Conservation (phyloP, 64 coral and sea anemone species). For the Porites lutea region DNA sequence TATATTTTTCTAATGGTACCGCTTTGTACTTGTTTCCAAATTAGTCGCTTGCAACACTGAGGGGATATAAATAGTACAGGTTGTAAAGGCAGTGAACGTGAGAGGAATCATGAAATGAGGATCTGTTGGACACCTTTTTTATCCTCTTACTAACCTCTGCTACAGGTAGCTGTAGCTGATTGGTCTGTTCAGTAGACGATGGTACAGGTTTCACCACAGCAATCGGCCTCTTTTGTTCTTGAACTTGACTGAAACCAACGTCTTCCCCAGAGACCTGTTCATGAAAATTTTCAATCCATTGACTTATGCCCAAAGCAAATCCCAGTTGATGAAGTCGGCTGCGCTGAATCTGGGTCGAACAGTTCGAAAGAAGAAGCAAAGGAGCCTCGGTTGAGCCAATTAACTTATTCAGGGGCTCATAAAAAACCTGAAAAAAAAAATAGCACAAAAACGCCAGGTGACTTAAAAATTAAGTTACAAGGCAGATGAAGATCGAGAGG, state of each 20-base stretch:
- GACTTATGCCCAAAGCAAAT: slow-evolving; percentile 63
- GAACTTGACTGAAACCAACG: neutral
- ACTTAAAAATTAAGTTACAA: no score
- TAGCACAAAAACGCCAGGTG: no score
- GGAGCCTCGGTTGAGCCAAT: slow-evolving; percentile 69
- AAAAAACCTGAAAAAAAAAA: slow-evolving; percentile 65
- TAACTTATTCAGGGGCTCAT: slow-evolving; percentile 72
- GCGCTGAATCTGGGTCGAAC: slow-evolving; percentile 66
- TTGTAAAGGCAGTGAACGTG: no score
- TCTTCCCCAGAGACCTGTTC: neutral
- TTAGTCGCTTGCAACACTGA: no score
- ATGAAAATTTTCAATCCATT: slow-evolving; percentile 87
- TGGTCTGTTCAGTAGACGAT: neutral
- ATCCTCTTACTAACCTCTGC: neutral
- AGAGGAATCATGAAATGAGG: no score
- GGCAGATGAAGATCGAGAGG: no score
- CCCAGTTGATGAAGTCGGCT: slow-evolving; percentile 77
- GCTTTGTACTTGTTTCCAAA: no score
- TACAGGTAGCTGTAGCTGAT: neutral
- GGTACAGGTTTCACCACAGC: slow-evolving; percentile 18
- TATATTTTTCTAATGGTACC: no score
- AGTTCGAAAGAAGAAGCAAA: slow-evolving; percentile 66
- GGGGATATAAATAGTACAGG: no score
- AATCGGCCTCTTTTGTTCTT: neutral
- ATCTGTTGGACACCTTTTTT: no score